Base-by-base conservation (phyloP, 2,888 invertebrate genomes). In the Diachrysia chrysitis region DNA sequence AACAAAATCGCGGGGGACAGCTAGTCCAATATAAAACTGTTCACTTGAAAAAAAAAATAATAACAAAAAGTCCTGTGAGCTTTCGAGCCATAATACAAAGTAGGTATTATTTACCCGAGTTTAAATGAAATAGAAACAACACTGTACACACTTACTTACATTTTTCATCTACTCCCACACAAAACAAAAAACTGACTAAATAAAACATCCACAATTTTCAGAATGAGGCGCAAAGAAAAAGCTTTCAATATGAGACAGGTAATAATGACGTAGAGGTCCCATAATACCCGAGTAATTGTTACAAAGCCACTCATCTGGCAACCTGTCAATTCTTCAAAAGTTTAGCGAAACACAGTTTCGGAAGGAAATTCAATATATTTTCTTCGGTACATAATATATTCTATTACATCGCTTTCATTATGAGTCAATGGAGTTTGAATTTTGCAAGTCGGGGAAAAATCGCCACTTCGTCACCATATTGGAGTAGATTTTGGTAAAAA, bases 331-430 rank as follows among this genome's bases (percentile, higher is more conserved):
- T 59, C 12, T 35, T 14, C 57, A 61, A 61, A 61, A 58, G 42
- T 64, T 42, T 19, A 60, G n/a, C 14, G 46, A 42, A 63, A 60
- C 48, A 58, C 21, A 35, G 62, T 68, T 68, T 63, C 61, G 58
- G 56, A 55, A 58, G 65, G 69, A 60, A 51, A 51, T 21, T 51
- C 21, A 59, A 67, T 57, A 55, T 62, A 56, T 61, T 69, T 56
- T 69, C 67, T 73, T 14, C 48, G 48, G 21, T 10, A 78, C 69
- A 74, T 71, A 58, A 65, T 63, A 48, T 63, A 63, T 60, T 57
- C 63, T 55, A 57, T 42, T 58, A 63, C 57, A 70, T 66, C 48
- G 48, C 48, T 51, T 51, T 21, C 48, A 21, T 51, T 51, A 51
- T 19, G 21, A 19, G 12, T 51, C 48, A 51, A 51, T 51, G 19